phyloP scores from a whole-genome alignment of 2,113 vertebrate species.

The Perccottus glenii region DNA sequence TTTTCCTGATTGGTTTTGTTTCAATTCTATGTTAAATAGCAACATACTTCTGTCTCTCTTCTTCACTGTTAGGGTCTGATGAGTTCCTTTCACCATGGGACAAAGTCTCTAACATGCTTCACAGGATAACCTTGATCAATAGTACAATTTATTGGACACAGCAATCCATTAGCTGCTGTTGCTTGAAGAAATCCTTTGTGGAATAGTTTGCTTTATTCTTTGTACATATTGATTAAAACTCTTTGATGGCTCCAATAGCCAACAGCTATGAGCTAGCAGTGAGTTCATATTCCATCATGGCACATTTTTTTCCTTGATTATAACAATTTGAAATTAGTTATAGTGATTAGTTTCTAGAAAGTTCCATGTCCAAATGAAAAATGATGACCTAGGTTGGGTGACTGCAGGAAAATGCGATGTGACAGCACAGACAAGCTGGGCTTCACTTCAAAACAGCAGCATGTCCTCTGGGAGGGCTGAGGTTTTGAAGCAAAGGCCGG shows the following conservation, averaged over 20 bases:
- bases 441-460: slow-evolving; percentile 64
- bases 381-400: slow-evolving; percentile 37
- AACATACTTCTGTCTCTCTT: background rate
- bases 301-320: background rate
- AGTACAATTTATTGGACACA: slow-evolving; percentile 36
- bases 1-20: background rate
- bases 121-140: slow-evolving; percentile 39
- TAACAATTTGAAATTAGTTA: background rate
- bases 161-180: slow-evolving; percentile 39
- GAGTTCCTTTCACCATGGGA: slow-evolving; percentile 15
- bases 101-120: slow-evolving; percentile 42
- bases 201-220: background rate
- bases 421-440: slow-evolving; percentile 58
- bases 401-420: slow-evolving; percentile 61
- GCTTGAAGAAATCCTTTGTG: slow-evolving; percentile 20
- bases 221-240: slow-evolving; percentile 3
- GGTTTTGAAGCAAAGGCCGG: slow-evolving; percentile 55
- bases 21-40: background rate
- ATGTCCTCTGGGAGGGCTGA: slow-evolving; percentile 49
- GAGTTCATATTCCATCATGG: too few species aligned
- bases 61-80: background rate
- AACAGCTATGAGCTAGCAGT: background rate
- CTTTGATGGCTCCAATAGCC: background rate
- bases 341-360: slow-evolving; percentile 10
- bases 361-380: slow-evolving; percentile 24